Base-by-base conservation (phyloP, 2,888 invertebrate genomes). In the Bombylius major region DNA sequence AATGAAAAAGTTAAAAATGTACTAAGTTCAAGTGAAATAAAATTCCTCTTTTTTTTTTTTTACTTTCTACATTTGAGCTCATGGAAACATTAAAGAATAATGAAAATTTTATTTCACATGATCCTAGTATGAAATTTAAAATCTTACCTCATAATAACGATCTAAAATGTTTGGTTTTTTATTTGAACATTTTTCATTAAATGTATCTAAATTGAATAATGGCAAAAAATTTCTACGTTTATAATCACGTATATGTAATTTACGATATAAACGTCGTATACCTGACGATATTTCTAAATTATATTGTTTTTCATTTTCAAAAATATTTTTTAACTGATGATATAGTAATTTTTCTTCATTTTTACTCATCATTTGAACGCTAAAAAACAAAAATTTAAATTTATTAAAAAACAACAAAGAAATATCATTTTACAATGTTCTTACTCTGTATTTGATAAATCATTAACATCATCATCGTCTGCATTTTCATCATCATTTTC, bases 161-260 rank as follows among this genome's bases (percentile, higher is more conserved):
- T 74, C 75, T 9, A 74, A 62, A 9, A 72, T 65, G 47, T 69
- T 66, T 1, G 63, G 32, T 48, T 66, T 62, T 4, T 46, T 45
- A 11, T 11, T 42, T 5, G 5, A 4, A 14, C 4, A 14, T 14
- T n/a, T 5, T 5, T 65, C 60, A 0, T 62, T 58, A 47, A 64
- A 65, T n/a, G 69, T 65, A 63, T 83, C 82, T n/a, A 83, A 64
- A 65, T 84, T 79, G 59, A 83, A 78, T 7, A 80, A 62, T 2
- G 77, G 75, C 53, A 79, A 66, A 54, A 77, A 77, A 59, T 76
- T 75, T 59, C 79, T 78, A n/a, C 81, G 70, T 64, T 81, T 82
- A 56, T 76, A 68, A 63, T 78, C 76, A 32, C 82, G 73, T 13
- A 82, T 70, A n/a, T 71, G 69, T 11, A 84, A 68, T 68, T 84